Evolutionary conservation across 2,113 vertebrate genomes (phyloP).

Genomic region (Apodemus sylvaticus): DNA sequence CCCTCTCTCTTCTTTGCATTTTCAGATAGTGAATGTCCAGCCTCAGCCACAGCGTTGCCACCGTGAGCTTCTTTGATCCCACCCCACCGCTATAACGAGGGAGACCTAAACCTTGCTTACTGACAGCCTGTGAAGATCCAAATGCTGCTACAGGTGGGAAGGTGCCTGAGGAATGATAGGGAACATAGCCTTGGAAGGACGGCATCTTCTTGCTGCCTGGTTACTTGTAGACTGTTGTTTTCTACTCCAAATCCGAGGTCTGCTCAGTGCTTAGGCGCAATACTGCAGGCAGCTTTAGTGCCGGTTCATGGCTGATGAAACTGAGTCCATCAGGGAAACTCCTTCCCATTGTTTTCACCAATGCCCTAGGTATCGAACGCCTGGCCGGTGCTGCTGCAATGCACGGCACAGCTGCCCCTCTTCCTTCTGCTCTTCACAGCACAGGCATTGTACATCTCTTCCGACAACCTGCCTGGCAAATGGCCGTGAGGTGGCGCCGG

Average conservation of each 20-base stretch:
- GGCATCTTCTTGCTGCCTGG: neutral
- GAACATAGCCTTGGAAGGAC: neutral
- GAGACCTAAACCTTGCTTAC: neutral
- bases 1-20: neutral
- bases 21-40: neutral
- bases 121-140: neutral
- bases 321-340: neutral
- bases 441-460: neutral
- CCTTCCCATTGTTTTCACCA: neutral
- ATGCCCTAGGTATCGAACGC: neutral
- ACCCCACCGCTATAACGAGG: neutral
- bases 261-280: neutral
- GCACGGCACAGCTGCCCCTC: neutral
- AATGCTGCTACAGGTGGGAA: neutral
- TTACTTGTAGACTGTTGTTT: neutral
- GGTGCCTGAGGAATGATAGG: neutral
- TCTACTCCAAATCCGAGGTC: neutral
- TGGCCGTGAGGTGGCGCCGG: neutral
- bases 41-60: neutral
- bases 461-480: neutral
- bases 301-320: slow-evolving; percentile 6
- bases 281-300: neutral
- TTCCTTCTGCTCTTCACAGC: neutral
- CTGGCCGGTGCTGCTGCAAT: neutral
- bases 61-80: neutral